Conservation (phyloP, 2,888 invertebrate species). For the Nemoura dubitans region DNA sequence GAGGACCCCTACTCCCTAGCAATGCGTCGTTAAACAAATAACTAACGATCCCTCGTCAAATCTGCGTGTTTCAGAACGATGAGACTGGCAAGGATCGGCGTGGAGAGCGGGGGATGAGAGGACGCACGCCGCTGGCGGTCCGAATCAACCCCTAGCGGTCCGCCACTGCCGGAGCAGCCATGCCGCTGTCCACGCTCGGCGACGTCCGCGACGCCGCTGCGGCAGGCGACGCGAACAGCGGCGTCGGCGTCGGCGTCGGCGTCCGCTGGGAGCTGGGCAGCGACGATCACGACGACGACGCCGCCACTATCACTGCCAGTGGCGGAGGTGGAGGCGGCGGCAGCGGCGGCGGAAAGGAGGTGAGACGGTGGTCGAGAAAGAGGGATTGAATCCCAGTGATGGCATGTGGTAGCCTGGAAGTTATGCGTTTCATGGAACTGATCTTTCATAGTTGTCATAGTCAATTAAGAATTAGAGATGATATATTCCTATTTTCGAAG, state of each 20-base stretch:
- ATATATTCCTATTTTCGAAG: too few species aligned
- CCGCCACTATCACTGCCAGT: constrained; percentile 32
- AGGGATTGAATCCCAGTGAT: too few species aligned
- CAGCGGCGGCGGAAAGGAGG: constrained; percentile 50
- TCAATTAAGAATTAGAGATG: too few species aligned
- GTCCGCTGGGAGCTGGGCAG: constrained; percentile 49
- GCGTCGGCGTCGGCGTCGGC: constrained; percentile 48
- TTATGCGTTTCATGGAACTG: too few species aligned
- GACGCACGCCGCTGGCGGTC: constrained; percentile 48
- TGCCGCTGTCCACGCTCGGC: constrained; percentile 40
- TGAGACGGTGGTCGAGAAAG: too few species aligned
- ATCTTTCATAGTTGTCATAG: too few species aligned
- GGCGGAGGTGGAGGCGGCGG: constrained; percentile 44
- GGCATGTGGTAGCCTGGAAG: too few species aligned
- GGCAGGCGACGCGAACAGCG: constrained; percentile 50
- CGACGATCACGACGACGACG: constrained; percentile 48
- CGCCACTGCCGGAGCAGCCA: constrained; percentile 67
- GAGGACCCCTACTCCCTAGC: too few species aligned
- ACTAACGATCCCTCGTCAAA: too few species aligned
- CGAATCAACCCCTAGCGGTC: constrained; percentile 29
- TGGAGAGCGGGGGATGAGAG: constrained; percentile 59
- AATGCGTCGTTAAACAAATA: too few species aligned
- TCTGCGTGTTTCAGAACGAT: constrained; percentile 15
- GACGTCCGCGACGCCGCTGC: neutral
- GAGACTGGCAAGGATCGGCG: constrained; percentile 58